Conservation (phyloP, 2,113 vertebrate species). For the Sisor rabdophorus region DNA sequence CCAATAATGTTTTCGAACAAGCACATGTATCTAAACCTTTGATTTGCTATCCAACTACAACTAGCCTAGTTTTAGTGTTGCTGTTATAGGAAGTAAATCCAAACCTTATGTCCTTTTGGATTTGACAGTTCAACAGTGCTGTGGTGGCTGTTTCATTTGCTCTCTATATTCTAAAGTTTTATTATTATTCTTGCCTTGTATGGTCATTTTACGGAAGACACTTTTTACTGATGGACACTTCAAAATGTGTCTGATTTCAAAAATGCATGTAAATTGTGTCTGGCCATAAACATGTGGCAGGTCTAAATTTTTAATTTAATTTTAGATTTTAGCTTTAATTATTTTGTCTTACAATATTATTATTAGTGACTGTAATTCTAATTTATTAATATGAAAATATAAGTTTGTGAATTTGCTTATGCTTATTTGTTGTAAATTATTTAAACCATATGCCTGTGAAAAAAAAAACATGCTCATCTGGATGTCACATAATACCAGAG, state of each 20-base stretch:
- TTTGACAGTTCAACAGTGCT: background rate
- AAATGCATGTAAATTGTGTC: background rate
- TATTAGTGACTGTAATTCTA: background rate
- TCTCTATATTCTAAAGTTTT: background rate
- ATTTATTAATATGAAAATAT: background rate
- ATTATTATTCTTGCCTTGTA: slow-evolving; percentile 8
- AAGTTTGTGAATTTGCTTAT: background rate
- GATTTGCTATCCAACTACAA: background rate
- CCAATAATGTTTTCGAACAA: background rate
- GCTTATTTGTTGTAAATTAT: slow-evolving; percentile 1
- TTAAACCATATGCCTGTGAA: background rate
- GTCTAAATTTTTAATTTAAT: background rate
- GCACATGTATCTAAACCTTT: background rate
- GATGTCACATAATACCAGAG: background rate
- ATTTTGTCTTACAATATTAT: background rate
- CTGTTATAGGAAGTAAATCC: background rate
- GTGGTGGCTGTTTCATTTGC: background rate
- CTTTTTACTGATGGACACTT: background rate
- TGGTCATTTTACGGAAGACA: background rate
- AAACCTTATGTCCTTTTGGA: background rate
- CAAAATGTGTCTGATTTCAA: background rate
- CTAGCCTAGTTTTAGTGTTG: background rate
- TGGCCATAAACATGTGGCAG: background rate
- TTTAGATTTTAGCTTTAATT: background rate
- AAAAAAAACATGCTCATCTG: background rate